Conservation (phyloP, 2,113 vertebrate genomes). For the Isichthys henryi region DNA sequence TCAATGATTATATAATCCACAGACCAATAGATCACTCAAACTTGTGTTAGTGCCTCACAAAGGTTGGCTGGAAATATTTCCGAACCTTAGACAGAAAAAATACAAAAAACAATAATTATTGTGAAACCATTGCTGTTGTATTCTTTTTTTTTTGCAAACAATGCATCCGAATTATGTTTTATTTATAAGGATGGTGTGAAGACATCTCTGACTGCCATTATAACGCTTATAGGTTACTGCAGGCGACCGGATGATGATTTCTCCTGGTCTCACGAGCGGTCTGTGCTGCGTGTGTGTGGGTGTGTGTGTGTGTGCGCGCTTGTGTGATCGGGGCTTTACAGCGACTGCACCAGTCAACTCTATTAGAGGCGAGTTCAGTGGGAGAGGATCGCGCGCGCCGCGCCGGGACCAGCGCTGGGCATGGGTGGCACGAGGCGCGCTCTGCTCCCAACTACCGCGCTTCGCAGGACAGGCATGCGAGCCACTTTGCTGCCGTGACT, state of each 20-base stretch:
- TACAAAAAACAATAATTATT: background rate
- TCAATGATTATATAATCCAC: background rate
- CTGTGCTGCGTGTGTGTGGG: background rate
- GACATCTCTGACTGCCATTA: background rate
- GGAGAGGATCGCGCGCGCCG: background rate
- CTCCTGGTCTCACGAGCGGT: background rate
- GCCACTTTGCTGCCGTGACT: constrained; percentile 1
- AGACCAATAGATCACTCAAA: background rate
- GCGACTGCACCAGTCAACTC: constrained; percentile 11
- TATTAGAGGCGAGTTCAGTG: constrained; percentile 10
- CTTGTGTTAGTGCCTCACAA: background rate
- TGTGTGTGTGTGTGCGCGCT: background rate
- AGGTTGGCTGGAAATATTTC: background rate
- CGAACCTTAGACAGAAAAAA: background rate
- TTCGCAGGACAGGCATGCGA: background rate
- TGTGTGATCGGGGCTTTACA: background rate
- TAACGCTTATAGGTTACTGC: background rate
- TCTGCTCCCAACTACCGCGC: background rate
- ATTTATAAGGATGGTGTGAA: background rate
- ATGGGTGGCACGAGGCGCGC: constrained; percentile 3
- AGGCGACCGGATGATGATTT: background rate
- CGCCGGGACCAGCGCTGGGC: background rate
- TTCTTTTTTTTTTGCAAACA: background rate
- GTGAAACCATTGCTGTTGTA: background rate
- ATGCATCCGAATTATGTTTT: background rate